phyloP scores from a whole-genome alignment of 2,888 invertebrate genomes.

The Rhagonycha fulva region DNA sequence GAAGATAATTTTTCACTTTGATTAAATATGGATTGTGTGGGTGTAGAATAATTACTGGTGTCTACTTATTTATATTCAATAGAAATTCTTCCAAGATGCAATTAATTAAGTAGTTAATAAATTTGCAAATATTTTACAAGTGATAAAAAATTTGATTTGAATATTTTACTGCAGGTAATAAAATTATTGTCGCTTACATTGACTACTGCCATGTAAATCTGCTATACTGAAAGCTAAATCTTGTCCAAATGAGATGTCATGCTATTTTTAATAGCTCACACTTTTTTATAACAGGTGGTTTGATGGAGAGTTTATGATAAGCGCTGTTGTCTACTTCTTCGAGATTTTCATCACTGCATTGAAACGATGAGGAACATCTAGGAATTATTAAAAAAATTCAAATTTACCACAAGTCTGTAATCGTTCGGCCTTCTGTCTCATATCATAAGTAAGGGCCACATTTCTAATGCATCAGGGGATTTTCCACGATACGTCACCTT shows the following conservation, averaged over 20 bases:
- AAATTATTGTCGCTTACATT: not conserved
- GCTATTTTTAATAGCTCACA: not conserved
- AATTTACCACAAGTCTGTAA: no score
- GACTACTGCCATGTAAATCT: not conserved
- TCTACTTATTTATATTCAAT: not conserved
- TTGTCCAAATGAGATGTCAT: not conserved
- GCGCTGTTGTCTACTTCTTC: not conserved
- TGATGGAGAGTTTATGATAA: not conserved
- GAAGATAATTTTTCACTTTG: not conserved
- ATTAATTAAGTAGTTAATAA: not conserved
- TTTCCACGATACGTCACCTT: no score
- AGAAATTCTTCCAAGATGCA: not conserved
- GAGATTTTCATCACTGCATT: not conserved
- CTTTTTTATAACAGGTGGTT: not conserved
- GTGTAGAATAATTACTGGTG: not conserved
- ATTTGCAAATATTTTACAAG: not conserved
- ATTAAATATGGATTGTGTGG: not conserved
- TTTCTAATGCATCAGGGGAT: no score
- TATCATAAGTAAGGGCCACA: no score
- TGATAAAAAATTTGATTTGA: not conserved
- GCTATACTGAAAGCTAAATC: not conserved
- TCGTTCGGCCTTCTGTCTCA: no score
- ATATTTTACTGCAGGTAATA: not conserved
- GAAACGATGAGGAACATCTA: no score
- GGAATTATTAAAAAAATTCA: no score